A percentile compares a stretch with the other conserved stretches of the same genome.
Evolutionary conservation across 2,888 invertebrate genomes (phyloP).

Genomic region (Geophilus truncorum): DNA sequence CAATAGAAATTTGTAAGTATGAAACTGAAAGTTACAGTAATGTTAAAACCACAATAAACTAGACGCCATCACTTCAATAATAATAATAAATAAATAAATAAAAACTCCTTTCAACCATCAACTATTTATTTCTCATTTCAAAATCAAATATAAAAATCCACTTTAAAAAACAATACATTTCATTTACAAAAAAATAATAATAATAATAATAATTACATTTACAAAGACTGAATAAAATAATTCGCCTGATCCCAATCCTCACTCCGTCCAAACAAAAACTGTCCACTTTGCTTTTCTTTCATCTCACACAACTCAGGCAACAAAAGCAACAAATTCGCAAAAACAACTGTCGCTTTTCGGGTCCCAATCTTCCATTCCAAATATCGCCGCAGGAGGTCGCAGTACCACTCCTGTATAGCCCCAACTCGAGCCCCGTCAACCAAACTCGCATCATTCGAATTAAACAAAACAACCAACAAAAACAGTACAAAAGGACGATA

Average conservation of each 20-base stretch:
- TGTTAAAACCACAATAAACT: no score
- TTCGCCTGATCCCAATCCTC: not conserved
- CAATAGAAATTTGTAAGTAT: no score
- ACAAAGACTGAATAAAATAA: not conserved
- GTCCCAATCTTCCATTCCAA: constrained; percentile 23
- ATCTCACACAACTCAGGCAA: constrained; percentile 14
- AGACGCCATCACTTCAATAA: no score
- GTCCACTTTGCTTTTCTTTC: not conserved
- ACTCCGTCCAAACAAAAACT: not conserved
- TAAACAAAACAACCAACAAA: constrained; percentile 27
- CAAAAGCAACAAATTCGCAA: not conserved
- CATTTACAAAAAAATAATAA: no score
- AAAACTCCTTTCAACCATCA: no score
- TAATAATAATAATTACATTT: no score
- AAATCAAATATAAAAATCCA: no score
- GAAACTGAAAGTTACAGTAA: no score
- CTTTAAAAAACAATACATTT: no score
- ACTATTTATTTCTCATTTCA: no score
- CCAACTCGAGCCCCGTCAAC: not conserved
- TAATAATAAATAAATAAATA: no score
- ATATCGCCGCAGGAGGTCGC: not conserved
- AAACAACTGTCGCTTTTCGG: not conserved
- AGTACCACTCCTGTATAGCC: not conserved
- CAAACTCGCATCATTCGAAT: not conserved
- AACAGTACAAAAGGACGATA: constrained; percentile 19